Evolutionary conservation across 92 coral and sea anemone genomes (phyloP).

Genomic region (Phenganax stokvisi): DNA sequence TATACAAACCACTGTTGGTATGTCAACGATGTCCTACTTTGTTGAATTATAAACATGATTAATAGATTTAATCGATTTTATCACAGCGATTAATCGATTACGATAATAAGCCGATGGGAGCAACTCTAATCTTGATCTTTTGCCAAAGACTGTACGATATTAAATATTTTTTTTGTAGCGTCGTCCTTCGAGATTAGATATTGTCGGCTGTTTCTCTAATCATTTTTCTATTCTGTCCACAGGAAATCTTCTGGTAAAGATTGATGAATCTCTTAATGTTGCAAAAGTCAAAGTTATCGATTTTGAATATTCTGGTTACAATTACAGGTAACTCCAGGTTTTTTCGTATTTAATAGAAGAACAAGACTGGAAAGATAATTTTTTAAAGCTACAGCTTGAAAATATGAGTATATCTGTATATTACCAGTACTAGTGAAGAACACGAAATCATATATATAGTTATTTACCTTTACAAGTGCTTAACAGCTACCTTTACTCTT

Average conservation of each 20-base stretch:
- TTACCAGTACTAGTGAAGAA: no score
- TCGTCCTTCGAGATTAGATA: background rate
- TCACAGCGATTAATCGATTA: background rate
- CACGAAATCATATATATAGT: no score
- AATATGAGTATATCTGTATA: no score
- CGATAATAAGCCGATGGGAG: no score
- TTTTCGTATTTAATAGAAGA: background rate
- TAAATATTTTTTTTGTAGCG: no score
- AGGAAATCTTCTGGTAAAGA: constrained; percentile 72
- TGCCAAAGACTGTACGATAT: no score
- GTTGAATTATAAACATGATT: no score
- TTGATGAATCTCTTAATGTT: constrained; percentile 43
- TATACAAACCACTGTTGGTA: no score
- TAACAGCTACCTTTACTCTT: background rate
- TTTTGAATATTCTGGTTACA: constrained; percentile 88
- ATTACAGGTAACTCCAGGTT: constrained; percentile 56
- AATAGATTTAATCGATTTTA: background rate
- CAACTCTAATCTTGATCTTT: no score
- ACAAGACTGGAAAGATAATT: background rate
- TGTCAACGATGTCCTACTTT: no score
- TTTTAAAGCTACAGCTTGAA: no score
- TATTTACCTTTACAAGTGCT: background rate
- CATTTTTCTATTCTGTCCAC: background rate
- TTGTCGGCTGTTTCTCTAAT: background rate
- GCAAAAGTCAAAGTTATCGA: constrained; percentile 61